A percentile compares a stretch with the other conserved stretches of the same genome.
Evolutionary conservation across 2,888 invertebrate genomes (phyloP).

Genomic region (Hyles lineata): DNA sequence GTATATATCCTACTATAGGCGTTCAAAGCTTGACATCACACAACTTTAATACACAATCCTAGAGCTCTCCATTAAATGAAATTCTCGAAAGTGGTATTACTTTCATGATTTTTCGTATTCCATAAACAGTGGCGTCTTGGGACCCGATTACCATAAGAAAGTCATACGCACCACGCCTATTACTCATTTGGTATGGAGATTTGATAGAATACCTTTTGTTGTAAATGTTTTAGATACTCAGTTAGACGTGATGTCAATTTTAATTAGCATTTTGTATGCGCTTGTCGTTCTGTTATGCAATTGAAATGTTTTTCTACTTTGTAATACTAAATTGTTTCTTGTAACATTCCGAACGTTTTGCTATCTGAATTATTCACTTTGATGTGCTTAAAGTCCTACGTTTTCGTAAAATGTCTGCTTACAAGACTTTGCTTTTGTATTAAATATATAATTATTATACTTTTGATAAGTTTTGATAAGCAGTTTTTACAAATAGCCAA

Average conservation of each 20-base stretch:
- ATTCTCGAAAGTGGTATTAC: slow-evolving; percentile 29
- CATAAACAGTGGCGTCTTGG: slow-evolving; percentile 37
- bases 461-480: too few species aligned
- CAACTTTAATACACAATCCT: not conserved
- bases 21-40: too few species aligned
- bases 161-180: slow-evolving; percentile 28
- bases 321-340: not conserved
- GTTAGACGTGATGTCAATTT: slow-evolving; percentile 8
- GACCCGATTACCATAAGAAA: slow-evolving; percentile 52
- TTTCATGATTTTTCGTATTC: slow-evolving; percentile 47
- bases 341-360: not conserved
- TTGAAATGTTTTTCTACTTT: not conserved
- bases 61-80: slow-evolving; percentile 12
- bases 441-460: too few species aligned
- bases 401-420: too few species aligned
- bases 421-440: too few species aligned
- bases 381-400: too few species aligned
- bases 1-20: too few species aligned
- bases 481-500: too few species aligned
- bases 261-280: not conserved
- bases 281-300: slow-evolving; percentile 7
- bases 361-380: too few species aligned
- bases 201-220: slow-evolving; percentile 8
- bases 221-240: slow-evolving; percentile 2
- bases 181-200: slow-evolving; percentile 20